Evolutionary conservation across 92 coral and sea anemone species (phyloP).

Genomic region (Muricea muricata): DNA sequence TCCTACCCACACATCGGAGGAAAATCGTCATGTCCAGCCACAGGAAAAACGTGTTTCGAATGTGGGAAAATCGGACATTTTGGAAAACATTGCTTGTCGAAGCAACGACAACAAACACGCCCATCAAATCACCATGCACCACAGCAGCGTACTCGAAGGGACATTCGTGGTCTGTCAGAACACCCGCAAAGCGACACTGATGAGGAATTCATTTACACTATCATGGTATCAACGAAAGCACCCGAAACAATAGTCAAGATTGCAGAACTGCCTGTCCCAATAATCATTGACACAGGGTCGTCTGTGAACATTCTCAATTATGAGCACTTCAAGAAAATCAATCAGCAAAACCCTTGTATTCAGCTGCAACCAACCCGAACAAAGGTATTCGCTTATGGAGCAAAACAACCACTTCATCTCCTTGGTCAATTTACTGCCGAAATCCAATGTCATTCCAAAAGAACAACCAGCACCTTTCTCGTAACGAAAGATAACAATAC

Average conservation of each 20-base stretch:
- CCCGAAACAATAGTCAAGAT: not conserved
- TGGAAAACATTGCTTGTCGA: not conserved
- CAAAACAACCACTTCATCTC: not conserved
- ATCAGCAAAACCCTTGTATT: not conserved
- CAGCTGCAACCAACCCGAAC: not conserved
- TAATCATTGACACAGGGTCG: not conserved
- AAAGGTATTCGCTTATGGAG: slow-evolving; percentile 1
- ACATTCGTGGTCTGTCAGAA: not conserved
- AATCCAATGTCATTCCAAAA: not conserved
- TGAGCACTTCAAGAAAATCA: not conserved
- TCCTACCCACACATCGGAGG: slow-evolving; percentile 2
- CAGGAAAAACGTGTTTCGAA: not conserved
- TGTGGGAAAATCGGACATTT: slow-evolving; percentile 14
- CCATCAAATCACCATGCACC: not conserved
- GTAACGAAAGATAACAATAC: not conserved
- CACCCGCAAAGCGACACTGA: not conserved
- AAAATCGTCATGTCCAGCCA: not conserved
- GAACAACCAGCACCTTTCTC: too few relatives aligned
- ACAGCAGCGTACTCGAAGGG: not conserved
- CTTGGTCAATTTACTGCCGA: not conserved
- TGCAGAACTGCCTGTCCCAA: not conserved
- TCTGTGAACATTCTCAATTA: slow-evolving; percentile 6
- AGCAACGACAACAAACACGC: slow-evolving; percentile 7
- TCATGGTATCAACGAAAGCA: not conserved
- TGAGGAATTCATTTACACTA: not conserved